Percentiles rank a stretch among this genome's conserved stretches.
Conservation (phyloP, 2,888 invertebrate species). For the Lucinisca nassula region DNA sequence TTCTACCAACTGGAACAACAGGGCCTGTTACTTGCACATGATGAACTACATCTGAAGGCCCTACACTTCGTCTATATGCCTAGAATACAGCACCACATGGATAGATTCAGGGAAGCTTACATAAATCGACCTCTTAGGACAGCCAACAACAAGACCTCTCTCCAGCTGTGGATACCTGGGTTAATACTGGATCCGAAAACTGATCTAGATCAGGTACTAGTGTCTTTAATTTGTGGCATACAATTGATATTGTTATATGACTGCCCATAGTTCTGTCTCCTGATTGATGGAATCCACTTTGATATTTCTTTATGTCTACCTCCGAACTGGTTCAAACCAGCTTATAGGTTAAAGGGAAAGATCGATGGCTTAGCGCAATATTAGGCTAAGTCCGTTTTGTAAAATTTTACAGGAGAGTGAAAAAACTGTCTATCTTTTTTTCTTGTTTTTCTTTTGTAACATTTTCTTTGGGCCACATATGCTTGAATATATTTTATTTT, state of each 20-base stretch:
- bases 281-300: no score
- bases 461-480: no score
- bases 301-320: no score
- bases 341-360: no score
- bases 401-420: no score
- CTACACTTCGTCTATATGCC: slow-evolving; percentile 36
- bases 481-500: no score
- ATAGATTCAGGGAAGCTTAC: slow-evolving; percentile 38
- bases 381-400: no score
- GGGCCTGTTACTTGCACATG: not conserved
- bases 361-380: no score
- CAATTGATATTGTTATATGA: not conserved
- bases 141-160: slow-evolving; percentile 30
- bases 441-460: no score
- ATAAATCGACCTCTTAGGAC: slow-evolving; percentile 35
- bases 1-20: slow-evolving; percentile 47
- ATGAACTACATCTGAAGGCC: slow-evolving; percentile 37
- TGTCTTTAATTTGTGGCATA: not conserved
- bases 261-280: no score
- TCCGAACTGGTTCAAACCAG: no score
- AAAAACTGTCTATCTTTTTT: no score
- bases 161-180: slow-evolving; percentile 45
- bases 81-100: slow-evolving; percentile 41
- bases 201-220: not conserved
- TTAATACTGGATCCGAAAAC: not conserved